Conservation (phyloP, 2,113 vertebrate species). For the Polypterus bichir region DNA sequence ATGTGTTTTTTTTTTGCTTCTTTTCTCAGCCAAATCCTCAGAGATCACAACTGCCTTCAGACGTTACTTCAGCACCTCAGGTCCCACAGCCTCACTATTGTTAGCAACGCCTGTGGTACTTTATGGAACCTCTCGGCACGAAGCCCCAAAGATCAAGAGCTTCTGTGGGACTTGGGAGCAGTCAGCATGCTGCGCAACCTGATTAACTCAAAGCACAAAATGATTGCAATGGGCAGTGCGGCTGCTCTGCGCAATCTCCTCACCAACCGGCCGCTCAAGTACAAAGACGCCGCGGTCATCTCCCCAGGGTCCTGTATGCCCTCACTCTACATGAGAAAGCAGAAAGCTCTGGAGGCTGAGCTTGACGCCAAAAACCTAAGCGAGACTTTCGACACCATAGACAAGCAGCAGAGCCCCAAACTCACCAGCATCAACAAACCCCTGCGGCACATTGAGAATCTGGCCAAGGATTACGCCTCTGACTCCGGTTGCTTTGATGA, state of each 20-base stretch:
- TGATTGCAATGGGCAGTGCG: slow-evolving; percentile 97
- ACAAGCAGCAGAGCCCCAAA: slow-evolving; percentile 72
- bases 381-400: slow-evolving; percentile 78
- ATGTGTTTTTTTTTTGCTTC: slow-evolving; percentile 5
- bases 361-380: slow-evolving; percentile 79
- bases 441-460: slow-evolving; percentile 69
- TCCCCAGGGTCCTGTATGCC: slow-evolving; percentile 86
- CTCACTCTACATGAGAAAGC: slow-evolving; percentile 88
- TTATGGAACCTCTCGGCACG: slow-evolving; percentile 93
- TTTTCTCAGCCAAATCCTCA: slow-evolving; percentile 68
- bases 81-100: slow-evolving; percentile 94
- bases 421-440: slow-evolving; percentile 63
- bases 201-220: slow-evolving; percentile 97
- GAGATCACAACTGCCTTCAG: slow-evolving; percentile 92
- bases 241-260: slow-evolving; percentile 89
- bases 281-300: slow-evolving; percentile 69
- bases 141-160: slow-evolving; percentile 81
- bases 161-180: slow-evolving; percentile 90
- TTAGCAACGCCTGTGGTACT: slow-evolving; percentile 95
- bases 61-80: slow-evolving; percentile 89
- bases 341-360: slow-evolving; percentile 87
- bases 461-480: slow-evolving; percentile 87
- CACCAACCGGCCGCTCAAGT: slow-evolving; percentile 78
- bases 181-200: slow-evolving; percentile 96
- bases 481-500: slow-evolving; percentile 94